Percentiles rank a stretch among this genome's conserved stretches.
Conservation (phyloP, 2,113 vertebrate genomes). For the Zosterops borbonicus region DNA sequence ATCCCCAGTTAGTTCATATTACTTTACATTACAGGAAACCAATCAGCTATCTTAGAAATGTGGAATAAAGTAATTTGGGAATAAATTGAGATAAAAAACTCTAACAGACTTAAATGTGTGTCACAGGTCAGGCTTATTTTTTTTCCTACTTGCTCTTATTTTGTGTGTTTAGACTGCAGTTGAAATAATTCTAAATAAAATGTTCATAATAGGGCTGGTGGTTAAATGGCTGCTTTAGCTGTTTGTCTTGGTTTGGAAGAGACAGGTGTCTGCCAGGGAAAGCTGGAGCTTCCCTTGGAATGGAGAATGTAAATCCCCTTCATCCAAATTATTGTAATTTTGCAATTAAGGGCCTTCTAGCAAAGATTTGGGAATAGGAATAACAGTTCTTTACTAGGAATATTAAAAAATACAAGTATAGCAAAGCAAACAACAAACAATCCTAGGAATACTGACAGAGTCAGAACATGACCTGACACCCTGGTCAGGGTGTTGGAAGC, state of each 20-base stretch:
- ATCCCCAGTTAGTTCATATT: background rate
- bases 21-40: background rate
- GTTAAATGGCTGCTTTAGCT: background rate
- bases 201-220: background rate
- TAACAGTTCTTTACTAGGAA: too few species aligned
- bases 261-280: too few species aligned
- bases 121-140: background rate
- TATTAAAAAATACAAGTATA: too few species aligned
- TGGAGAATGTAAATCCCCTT: too few species aligned
- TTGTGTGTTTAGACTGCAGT: background rate
- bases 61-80: background rate
- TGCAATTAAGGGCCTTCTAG: too few species aligned
- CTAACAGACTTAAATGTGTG: accelerated
- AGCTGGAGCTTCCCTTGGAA: too few species aligned
- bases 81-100: background rate
- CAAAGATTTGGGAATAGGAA: too few species aligned
- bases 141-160: background rate
- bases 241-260: background rate
- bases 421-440: too few species aligned
- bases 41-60: background rate
- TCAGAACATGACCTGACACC: too few species aligned
- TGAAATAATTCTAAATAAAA: background rate
- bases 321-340: too few species aligned
- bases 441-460: too few species aligned
- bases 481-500: too few species aligned